Evolutionary conservation across 2,888 invertebrate species (phyloP), one percentile per base, ranked within the genome.

Genomic region (Torymus auratus): DNA sequence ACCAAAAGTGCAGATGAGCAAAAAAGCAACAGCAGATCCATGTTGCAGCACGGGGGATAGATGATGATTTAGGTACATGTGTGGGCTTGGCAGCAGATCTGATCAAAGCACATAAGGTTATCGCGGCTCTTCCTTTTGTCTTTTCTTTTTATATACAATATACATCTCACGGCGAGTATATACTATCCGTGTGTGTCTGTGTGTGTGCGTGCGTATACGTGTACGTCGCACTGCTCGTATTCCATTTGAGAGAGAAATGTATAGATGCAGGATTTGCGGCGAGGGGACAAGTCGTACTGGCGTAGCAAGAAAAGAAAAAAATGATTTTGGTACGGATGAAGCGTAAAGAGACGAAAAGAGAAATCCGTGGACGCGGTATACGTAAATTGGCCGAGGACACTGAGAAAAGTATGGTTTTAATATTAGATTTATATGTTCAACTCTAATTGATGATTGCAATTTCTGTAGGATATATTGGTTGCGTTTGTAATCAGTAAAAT

Each of bases 51-150:
- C 77, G 78, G 77, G 64, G 80, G 41, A 7, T 41, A 41, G 41
- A 53, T 72, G 53, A 71, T 58, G 56, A 56, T 55, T 60, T 2
- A 60, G 69, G n/a, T 64, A 12, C 74, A 64, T 79, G 58, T 55
- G 15, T 73, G 41, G 72, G 75, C 61, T 78, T 80, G 82, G 83
- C 79, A 83, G 86, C 88, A 85, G 86, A 86, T 84, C 86, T 86
- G 89, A 89, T 88, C 89, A 88, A 89, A 86, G 85, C 86, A 80
- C 73, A 79, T 15, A 60, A 50, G 82, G 81, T 23, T 64, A 67
- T 78, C 52, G 53, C 60, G 71, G 41, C n/a, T 56, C 52, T 60
- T 61, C 50, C 20, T 72, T 58, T 71, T 61, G 56, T 60, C 53
- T 75, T 28, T 50, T 11, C 65, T 12, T 11, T 72, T 76, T 64